These are phyloP conservation scores for Neosalanx taihuensis DNA, from an alignment of 2,797 vertebrate species.

Conservation along the genomic window DNA sequence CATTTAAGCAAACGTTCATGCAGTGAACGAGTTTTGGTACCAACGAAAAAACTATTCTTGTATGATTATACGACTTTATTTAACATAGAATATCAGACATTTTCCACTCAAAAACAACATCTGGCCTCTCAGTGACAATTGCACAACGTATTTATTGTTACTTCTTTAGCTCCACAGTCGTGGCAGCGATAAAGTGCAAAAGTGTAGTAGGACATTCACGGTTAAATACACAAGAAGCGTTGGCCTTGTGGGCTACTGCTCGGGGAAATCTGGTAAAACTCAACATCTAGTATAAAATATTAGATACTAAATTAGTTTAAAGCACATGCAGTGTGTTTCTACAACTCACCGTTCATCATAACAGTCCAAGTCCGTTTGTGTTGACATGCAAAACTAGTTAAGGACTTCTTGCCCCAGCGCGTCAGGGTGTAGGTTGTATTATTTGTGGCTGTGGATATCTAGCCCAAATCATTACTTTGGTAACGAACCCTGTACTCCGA, in stretches of 20 bases:
- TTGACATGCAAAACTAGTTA: slow-evolving; percentile 34
- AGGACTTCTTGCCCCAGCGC: background rate
- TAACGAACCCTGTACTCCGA: slow-evolving; percentile 11
- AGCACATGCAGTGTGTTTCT: background rate
- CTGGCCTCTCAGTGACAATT: too few relatives aligned
- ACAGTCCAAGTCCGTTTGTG: slow-evolving; percentile 39
- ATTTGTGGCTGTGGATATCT: slow-evolving; percentile 15
- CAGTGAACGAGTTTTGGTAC: background rate
- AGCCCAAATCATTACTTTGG: background rate
- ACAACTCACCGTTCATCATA: slow-evolving; percentile 78
- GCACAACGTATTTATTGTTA: too few relatives aligned
- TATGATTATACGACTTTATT: too few relatives aligned
- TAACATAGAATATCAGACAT: too few relatives aligned
- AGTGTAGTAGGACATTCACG: too few relatives aligned
- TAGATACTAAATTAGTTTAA: background rate
- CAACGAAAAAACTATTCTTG: background rate
- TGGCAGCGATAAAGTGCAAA: too few relatives aligned
- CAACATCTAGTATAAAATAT: background rate
- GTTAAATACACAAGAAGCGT: background rate
- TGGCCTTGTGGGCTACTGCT: background rate
- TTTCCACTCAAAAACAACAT: too few relatives aligned
- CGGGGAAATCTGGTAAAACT: background rate
- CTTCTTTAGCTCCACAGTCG: too few relatives aligned
- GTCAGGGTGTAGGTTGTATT: background rate
- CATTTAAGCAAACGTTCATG: background rate